Evolutionary conservation across 2,888 invertebrate genomes (phyloP).

Genomic region (Aphidius colemani): DNA sequence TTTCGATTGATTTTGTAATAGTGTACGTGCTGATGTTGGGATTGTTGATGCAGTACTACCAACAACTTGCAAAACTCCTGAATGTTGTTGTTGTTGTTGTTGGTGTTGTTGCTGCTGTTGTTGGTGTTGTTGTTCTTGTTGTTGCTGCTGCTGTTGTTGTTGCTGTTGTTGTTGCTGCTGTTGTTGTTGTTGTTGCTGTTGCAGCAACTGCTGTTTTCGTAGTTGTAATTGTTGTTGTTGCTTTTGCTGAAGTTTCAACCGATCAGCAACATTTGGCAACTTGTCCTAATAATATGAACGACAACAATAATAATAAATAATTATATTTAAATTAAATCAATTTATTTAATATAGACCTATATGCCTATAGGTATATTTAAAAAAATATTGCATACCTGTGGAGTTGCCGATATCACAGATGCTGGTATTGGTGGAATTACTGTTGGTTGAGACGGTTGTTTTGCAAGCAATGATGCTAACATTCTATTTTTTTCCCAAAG

Average conservation of each 20-base stretch:
- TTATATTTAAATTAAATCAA: not conserved
- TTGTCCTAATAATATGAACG: constrained; percentile 60
- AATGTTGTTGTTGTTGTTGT: constrained; percentile 54
- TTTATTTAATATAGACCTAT: too few relatives aligned
- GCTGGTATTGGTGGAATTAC: constrained; percentile 69
- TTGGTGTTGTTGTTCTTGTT: constrained; percentile 36
- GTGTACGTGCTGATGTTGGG: constrained; percentile 53
- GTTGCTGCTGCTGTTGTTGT: constrained; percentile 34
- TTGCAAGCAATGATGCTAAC: constrained; percentile 80
- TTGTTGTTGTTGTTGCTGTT: constrained; percentile 54
- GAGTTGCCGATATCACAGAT: constrained; percentile 70
- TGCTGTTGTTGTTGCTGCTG: constrained; percentile 58
- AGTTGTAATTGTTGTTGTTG: constrained; percentile 58
- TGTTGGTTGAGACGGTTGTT: constrained; percentile 71
- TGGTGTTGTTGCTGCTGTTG: constrained; percentile 59
- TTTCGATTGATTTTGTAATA: constrained; percentile 57
- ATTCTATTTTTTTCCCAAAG: constrained; percentile 84
- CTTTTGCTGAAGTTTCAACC: constrained; percentile 42
- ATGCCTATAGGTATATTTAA: too few relatives aligned
- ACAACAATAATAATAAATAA: constrained; percentile 9
- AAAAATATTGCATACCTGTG: constrained; percentile 61
- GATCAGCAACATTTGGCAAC: constrained; percentile 62
- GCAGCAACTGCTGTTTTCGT: constrained; percentile 60
- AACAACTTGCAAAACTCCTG: constrained; percentile 50
- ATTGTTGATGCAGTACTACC: constrained; percentile 51